Evolutionary conservation across 2,113 vertebrate species (phyloP).

Genomic region (Eonycteris spelaea): DNA sequence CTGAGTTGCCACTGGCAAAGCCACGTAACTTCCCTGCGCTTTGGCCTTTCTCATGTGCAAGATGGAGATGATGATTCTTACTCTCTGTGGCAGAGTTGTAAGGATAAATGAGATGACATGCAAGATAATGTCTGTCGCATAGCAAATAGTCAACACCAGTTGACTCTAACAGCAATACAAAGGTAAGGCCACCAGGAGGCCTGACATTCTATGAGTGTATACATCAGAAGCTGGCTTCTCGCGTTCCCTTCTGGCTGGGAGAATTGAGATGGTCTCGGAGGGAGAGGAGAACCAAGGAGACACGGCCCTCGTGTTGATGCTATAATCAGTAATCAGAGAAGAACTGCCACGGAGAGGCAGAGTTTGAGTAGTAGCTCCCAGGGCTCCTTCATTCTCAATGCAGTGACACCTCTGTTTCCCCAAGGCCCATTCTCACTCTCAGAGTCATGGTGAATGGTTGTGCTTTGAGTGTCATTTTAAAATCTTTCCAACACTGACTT

Average conservation of each 20-base stretch:
- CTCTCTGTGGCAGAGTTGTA: background rate
- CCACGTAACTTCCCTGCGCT: background rate
- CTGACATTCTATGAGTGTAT: rapidly evolving
- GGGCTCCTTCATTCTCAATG: background rate
- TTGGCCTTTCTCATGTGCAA: background rate
- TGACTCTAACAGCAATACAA: background rate
- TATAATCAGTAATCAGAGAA: background rate
- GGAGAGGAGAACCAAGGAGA: background rate
- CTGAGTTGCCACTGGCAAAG: background rate
- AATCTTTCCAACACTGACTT: background rate
- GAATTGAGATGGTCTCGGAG: rapidly evolving
- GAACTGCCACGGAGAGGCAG: background rate
- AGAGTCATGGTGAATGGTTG: background rate
- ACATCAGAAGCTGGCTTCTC: background rate
- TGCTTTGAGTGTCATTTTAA: background rate
- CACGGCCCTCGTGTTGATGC: background rate
- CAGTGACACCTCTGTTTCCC: background rate
- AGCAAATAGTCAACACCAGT: background rate
- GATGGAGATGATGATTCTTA: background rate
- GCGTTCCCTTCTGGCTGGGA: background rate
- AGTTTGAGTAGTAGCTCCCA: background rate
- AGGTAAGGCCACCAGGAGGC: background rate
- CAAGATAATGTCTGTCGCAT: background rate
- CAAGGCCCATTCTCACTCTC: background rate
- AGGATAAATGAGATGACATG: background rate